A percentile compares a stretch with the other conserved stretches of the same genome.
Evolutionary conservation across 2,113 vertebrate species (phyloP).

Genomic region (Cynocephalus volans): DNA sequence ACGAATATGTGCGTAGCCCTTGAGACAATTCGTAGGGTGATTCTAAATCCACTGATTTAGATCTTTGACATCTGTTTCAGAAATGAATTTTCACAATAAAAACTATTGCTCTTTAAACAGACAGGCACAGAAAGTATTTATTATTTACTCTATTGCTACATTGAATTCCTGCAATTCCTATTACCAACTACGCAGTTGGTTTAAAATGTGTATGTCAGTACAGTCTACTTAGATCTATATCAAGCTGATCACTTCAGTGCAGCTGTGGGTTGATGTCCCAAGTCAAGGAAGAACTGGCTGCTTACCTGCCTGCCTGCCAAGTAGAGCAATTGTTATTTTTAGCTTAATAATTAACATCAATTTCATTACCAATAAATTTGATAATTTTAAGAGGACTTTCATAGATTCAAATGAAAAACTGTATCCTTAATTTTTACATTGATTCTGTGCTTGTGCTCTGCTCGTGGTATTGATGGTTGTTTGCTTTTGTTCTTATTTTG

Average conservation of each 20-base stretch:
- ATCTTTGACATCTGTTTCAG: conserved; percentile 22
- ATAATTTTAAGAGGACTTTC: conserved; percentile 17
- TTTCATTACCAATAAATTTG: conserved; percentile 20
- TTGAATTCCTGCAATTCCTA: conserved; percentile 31
- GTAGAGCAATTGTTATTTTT: conserved; percentile 24
- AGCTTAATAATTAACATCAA: not conserved
- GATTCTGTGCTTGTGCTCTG: not conserved
- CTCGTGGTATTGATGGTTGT: conserved; percentile 39
- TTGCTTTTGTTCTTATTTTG: conserved; percentile 76
- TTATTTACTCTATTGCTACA: conserved; percentile 35
- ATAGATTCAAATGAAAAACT: conserved; percentile 56
- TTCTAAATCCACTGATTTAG: conserved; percentile 39
- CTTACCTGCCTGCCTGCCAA: not conserved
- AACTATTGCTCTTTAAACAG: conserved; percentile 34
- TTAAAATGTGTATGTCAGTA: conserved; percentile 50
- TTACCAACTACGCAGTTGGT: conserved; percentile 2
- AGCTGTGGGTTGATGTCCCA: conserved; percentile 27
- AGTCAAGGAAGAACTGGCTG: not conserved
- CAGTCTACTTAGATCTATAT: conserved; percentile 53
- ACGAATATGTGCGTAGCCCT: not conserved
- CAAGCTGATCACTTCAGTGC: conserved; percentile 9
- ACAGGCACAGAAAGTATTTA: not conserved
- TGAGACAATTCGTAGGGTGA: not conserved
- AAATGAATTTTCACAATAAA: conserved; percentile 49
- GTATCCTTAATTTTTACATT: not conserved